These are phyloP conservation scores for Nyctalus aviator DNA, from an alignment of 2,797 vertebrate species.

Conservation along the genomic window DNA sequence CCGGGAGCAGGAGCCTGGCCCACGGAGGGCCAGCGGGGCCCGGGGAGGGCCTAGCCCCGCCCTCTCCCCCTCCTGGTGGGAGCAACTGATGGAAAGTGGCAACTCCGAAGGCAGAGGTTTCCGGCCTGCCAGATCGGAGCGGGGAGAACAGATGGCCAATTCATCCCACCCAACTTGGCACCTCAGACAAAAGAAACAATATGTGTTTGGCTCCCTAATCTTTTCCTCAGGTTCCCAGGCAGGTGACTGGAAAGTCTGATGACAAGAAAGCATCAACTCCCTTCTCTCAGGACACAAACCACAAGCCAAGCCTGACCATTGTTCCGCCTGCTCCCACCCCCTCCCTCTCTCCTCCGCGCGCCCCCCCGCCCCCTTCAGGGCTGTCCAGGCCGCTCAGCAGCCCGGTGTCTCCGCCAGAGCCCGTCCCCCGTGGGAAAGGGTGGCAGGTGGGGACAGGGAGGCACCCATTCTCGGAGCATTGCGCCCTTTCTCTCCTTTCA, in stretches of 20 bases:
- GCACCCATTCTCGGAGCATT: accelerated
- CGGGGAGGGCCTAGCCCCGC: neutral
- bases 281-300: constrained; percentile 81
- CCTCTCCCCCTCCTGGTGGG: constrained; percentile 75
- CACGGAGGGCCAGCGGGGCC: accelerated
- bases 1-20: accelerated
- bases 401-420: neutral
- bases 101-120: constrained; percentile 84
- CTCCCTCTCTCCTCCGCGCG: neutral
- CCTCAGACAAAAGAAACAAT: constrained; percentile 88
- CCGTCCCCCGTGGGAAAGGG: neutral
- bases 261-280: constrained; percentile 86
- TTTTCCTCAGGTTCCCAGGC: constrained; percentile 87
- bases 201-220: constrained; percentile 86
- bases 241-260: constrained; percentile 89
- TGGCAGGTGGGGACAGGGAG: too few species aligned
- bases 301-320: constrained; percentile 72
- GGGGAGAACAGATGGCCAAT: constrained; percentile 89
- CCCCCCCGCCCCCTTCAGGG: too few species aligned
- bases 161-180: constrained; percentile 87
- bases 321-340: constrained; percentile 63
- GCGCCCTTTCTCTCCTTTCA: neutral
- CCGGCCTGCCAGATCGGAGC: constrained; percentile 79
- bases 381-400: neutral
- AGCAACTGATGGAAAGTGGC: constrained; percentile 83